Base-by-base conservation (phyloP, 2,113 vertebrate species). In the Scatophagus argus region DNA sequence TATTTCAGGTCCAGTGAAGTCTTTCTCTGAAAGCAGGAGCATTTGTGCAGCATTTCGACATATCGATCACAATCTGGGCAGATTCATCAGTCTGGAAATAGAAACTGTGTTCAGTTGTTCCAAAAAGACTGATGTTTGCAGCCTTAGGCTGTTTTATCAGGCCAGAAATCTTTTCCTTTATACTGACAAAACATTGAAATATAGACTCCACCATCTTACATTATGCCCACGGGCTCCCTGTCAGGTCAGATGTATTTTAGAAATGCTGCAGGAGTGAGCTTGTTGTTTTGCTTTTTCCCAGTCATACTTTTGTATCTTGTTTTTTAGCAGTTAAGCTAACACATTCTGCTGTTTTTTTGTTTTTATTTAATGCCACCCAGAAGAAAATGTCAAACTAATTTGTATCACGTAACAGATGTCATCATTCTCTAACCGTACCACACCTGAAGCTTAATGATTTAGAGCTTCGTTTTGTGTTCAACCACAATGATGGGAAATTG, bases 31-130 rank as follows among this genome's bases (percentile, higher is more conserved):
- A 36, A 60, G 34, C 43, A 34, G 47, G 16, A 60, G n/a, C 6
- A 47, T 61, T 69, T 74, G 68, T 74, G 51, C 56, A 85, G 54
- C 31, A 68, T 2, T 66, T 78, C 0, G 6, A 65, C 36, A 65
- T 78, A 82, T 82, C 16, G 78, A 85, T 74, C 58, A 0, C 62
- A 6, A 63, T 63, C 62, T 46, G 67, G 25, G 47, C 36, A 81
- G 63, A 77, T 54, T 52, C 38, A 52, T 64, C 68, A 0, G 36
- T 43, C 12, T 74, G 74, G 25, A 79, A 49, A 73, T 32, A 65
- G 60, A 59, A 73, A 27, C 68, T 56, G 21, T 36, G 25, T 61
- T 39, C 63, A 41, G 67, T 25, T 62, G 44, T 19, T 72, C 21
- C 46, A 56, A 14, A 43, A 74, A 44, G 5, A 13, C 21, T 16